phyloP scores from a whole-genome alignment of 2,888 invertebrate genomes.

The Thera obeliscata region DNA sequence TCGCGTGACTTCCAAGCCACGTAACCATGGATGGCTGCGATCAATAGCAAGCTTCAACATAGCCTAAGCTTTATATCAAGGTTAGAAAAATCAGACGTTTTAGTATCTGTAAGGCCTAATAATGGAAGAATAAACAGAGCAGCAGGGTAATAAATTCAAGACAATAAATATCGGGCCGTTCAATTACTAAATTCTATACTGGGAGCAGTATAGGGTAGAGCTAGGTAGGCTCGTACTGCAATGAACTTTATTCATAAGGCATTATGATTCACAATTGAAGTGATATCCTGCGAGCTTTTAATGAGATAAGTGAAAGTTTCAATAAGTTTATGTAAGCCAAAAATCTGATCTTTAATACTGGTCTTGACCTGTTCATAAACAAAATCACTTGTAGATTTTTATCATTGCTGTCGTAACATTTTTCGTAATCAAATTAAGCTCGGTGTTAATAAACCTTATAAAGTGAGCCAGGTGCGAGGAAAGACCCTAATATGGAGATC shows the following conservation, averaged over 20 bases:
- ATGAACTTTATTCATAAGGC: neutral
- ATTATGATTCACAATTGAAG: slow-evolving; percentile 6
- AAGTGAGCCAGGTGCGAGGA: slow-evolving; percentile 16
- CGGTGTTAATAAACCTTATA: slow-evolving; percentile 25
- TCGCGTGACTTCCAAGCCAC: slow-evolving; percentile 69
- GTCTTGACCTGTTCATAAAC: slow-evolving; percentile 38
- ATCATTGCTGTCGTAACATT: slow-evolving; percentile 37
- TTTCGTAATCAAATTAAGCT: slow-evolving; percentile 34
- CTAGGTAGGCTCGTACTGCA: neutral
- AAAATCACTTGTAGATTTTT: slow-evolving; percentile 24
- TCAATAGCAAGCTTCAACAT: slow-evolving; percentile 59
- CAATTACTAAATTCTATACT: neutral
- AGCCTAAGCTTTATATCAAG: slow-evolving; percentile 59
- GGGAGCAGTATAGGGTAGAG: neutral
- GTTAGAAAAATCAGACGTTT: slow-evolving; percentile 42
- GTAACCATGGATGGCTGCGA: slow-evolving; percentile 59
- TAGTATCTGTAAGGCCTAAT: slow-evolving; percentile 4
- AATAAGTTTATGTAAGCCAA: slow-evolving; percentile 37
- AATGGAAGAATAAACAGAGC: slow-evolving; percentile 4
- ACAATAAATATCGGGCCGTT: neutral
- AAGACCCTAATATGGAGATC: slow-evolving; percentile 30
- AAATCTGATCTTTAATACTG: slow-evolving; percentile 41
- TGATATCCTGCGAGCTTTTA: slow-evolving; percentile 21
- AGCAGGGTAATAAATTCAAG: neutral
- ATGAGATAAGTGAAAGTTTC: slow-evolving; percentile 34